Base-by-base conservation (phyloP, 1,140 invertebrate genomes). In the Drosophila tristis region DNA sequence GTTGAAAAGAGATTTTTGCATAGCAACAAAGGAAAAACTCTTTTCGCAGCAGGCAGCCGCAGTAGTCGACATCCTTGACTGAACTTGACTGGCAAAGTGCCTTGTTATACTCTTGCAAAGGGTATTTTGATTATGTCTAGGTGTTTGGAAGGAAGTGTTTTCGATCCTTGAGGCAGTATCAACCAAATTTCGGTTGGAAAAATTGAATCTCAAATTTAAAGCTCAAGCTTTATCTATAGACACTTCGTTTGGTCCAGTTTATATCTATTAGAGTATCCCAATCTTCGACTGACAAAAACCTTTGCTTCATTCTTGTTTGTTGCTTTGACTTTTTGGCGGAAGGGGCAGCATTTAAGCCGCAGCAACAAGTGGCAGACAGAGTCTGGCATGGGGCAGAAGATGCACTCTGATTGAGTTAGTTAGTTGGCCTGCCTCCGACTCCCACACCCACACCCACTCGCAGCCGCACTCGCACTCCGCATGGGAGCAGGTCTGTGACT, bases 361-460 rank as follows among this genome's bases (percentile, higher is more conserved):
- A 64, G 73, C 81, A 86, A 85, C 81, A 86, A 79, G 81, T 85
- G 78, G 77, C 53, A 68, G 47, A 47, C 78, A 45, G 51, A 44
- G 20, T 7, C 8, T 50, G 43, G 51, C 15, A 7, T 53, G 42
- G 26, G 65, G 11, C 20, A 35, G 50, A 45, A 64, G 57, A 74
- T 50, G 75, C 76, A 75, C 74, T 78, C 66, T 86, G 77, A 86
- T 86, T 86, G 81, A 86, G 81, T 86, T 86, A 86, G 81, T 86
- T 78, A 86, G 74, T 59, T 57, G 51, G 58, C 47, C 31, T 43
- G 44, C 58, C 47, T 55, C 50, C 44, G 59, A 35, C 62, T 73
- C 70, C 68, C 66, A 63, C 31, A 3, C 9, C 31, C 3, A 11
- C 31, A 3, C 9, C 31, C 3, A 11, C 31, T 11, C 31, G 9